phyloP scores from a whole-genome alignment of 2,113 vertebrate species.

The Crypturellus undulatus region DNA sequence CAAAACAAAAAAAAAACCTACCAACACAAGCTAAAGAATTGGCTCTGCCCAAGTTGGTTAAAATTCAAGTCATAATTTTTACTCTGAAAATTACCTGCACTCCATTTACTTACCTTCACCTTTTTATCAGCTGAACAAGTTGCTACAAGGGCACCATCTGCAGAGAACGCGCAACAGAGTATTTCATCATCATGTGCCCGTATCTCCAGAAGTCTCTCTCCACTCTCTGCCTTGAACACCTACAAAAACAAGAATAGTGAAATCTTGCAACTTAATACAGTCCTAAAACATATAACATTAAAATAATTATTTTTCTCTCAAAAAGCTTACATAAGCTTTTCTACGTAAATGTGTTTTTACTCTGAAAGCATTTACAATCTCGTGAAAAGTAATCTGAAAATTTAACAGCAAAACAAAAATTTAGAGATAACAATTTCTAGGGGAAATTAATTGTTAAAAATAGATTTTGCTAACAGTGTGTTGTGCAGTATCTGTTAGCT shows the following conservation, averaged over 20 bases:
- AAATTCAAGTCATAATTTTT: background rate
- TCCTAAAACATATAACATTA: background rate
- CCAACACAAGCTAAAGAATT: background rate
- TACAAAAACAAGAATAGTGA: slow-evolving; percentile 57
- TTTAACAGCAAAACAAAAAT: background rate
- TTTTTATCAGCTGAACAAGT: slow-evolving; percentile 93
- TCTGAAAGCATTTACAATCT: background rate
- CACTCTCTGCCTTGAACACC: slow-evolving; percentile 92
- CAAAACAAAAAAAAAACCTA: background rate
- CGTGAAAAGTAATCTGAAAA: background rate
- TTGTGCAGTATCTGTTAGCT: background rate
- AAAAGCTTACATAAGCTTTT: background rate
- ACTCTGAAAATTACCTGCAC: background rate
- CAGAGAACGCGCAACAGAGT: slow-evolving; percentile 91
- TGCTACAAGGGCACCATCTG: slow-evolving; percentile 87
- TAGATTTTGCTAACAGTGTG: background rate
- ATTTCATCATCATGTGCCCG: slow-evolving; percentile 92
- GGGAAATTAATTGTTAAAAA: background rate
- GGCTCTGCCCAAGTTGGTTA: background rate
- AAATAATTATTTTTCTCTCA: background rate
- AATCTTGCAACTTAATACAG: background rate
- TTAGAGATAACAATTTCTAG: background rate
- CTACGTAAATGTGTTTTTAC: background rate
- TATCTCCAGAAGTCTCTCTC: slow-evolving; percentile 89
- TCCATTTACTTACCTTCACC: slow-evolving; percentile 85